Percentiles rank a stretch among this genome's conserved stretches.
phyloP scores from a whole-genome alignment of 2,888 invertebrate species.

The Pandemis heparana region DNA sequence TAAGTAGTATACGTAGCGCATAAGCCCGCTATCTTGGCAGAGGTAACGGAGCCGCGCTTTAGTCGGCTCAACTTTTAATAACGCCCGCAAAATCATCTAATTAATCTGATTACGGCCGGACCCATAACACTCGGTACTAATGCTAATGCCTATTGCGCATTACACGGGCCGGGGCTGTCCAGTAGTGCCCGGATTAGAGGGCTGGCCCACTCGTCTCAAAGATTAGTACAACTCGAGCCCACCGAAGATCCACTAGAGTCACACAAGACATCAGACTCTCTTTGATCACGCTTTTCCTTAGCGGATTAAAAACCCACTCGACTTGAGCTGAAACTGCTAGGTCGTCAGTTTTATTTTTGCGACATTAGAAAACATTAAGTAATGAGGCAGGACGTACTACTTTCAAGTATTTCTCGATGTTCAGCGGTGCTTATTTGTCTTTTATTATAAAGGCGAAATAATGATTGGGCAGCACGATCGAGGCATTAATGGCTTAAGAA shows the following conservation, averaged over 20 bases:
- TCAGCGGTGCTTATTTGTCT: neutral
- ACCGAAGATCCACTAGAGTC: slow-evolving; percentile 56
- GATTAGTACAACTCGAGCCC: slow-evolving; percentile 50
- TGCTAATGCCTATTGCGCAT: slow-evolving; percentile 73
- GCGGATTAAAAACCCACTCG: slow-evolving; percentile 31
- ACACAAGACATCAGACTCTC: slow-evolving; percentile 55
- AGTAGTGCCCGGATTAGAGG: slow-evolving; percentile 73
- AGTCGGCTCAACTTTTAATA: slow-evolving; percentile 84
- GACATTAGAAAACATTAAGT: slow-evolving; percentile 14
- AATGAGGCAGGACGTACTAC: neutral
- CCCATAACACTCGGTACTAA: slow-evolving; percentile 75
- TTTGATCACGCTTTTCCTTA: slow-evolving; percentile 53
- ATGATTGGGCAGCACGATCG: slow-evolving; percentile 33
- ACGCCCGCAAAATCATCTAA: slow-evolving; percentile 82
- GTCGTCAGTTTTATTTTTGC: slow-evolving; percentile 3
- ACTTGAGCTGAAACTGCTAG: slow-evolving; percentile 23
- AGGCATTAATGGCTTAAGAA: slow-evolving; percentile 42
- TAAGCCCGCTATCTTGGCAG: slow-evolving; percentile 81
- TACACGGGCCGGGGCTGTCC: slow-evolving; percentile 68
- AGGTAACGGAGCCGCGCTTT: slow-evolving; percentile 77
- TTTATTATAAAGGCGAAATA: slow-evolving; percentile 31
- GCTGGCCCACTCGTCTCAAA: slow-evolving; percentile 57
- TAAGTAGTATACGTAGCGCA: slow-evolving; percentile 76
- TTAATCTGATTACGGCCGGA: slow-evolving; percentile 82
- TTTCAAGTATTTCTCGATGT: slow-evolving; percentile 1